These are phyloP conservation scores for Misgurnus mizolepis DNA, from an alignment of 2,113 vertebrate genomes.

Conservation along the genomic window DNA sequence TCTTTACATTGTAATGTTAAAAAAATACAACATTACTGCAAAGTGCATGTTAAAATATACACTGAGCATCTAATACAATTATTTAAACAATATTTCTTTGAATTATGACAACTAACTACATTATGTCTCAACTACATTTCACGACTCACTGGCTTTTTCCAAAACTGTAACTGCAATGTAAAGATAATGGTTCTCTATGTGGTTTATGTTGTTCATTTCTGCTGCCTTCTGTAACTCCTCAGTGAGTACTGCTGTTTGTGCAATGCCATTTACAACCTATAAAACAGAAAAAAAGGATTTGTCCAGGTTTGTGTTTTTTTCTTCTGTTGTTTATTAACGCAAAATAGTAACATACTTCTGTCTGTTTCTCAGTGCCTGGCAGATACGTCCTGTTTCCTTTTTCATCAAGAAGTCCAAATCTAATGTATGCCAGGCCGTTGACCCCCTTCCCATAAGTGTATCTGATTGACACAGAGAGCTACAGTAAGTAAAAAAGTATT, in stretches of 20 bases:
- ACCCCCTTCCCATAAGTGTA: constrained; percentile 73
- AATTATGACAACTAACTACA: not conserved
- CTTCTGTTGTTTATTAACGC: not conserved
- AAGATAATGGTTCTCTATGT: constrained; percentile 62
- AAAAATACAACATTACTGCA: too few relatives aligned
- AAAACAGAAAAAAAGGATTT: constrained; percentile 7
- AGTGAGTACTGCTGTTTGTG: constrained; percentile 59
- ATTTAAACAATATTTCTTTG: too few relatives aligned
- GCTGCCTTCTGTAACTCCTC: constrained; percentile 56
- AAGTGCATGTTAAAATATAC: too few relatives aligned
- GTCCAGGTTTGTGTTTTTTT: not conserved
- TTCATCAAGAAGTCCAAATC: constrained; percentile 69
- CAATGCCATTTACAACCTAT: constrained; percentile 66
- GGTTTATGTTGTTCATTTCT: constrained; percentile 42
- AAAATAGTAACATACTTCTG: constrained; percentile 59
- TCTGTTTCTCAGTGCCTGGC: constrained; percentile 68
- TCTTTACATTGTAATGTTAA: too few relatives aligned
- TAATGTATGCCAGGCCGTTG: constrained; percentile 66
- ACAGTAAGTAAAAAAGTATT: not conserved
- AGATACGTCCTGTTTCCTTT: constrained; percentile 63
- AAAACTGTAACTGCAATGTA: constrained; percentile 68
- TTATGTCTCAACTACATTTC: not conserved
- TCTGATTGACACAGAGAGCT: constrained; percentile 51
- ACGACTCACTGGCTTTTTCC: constrained; percentile 74
- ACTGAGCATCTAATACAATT: too few relatives aligned